Base-by-base conservation (phyloP, 2,888 invertebrate genomes). In the Chloroclystis v-ata region DNA sequence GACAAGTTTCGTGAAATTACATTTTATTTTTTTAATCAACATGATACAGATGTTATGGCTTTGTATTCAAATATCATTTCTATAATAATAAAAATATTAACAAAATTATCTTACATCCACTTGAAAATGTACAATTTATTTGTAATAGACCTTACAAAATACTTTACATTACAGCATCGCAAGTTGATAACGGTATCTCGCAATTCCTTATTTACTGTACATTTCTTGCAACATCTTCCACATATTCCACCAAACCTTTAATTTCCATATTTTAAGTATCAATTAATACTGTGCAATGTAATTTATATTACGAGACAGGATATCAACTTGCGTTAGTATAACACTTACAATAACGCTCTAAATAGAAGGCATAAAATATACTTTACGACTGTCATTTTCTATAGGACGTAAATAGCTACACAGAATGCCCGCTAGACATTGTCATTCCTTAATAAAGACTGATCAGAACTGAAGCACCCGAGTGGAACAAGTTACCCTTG, bases 21-120 rank as follows among this genome's bases (percentile, higher is more conserved):
- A 82, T 82, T 86, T 83, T 83, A 83, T 82, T 82, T 76, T 82
- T 75, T 81, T 82, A 78, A 77, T 81, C 82, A 86, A 86, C 85
- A 84, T 82, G 81, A 84, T 85, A 86, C 86, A 86, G 83, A 82
- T 84, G 83, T 84, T 85, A 86, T 83, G 85, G 85, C 83, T 85
- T 85, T 81, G 78, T 83, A 83, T 83, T 83, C 78, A 85, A 85
- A 85, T 82, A 77, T 79, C 72, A 69, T 78, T 53, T 82, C 77
- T 84, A 82, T 81, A 76, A 80, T 82, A 83, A 82, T 86, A 85
- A 86, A 85, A 86, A 84, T 86, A 85, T 86, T 84, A 86, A 87
- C 86, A 85, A 85, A 59, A 83, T 83, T 85, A 87, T 86, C 82
- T 86, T 86, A 87, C 84, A 86, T 81, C 72, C 84, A 83, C 80